A percentile compares a stretch with the other conserved stretches of the same genome.
These are phyloP conservation scores for Agonopterix alstromeriana DNA, from an alignment of 2,888 invertebrate species.

Conservation along the genomic window DNA sequence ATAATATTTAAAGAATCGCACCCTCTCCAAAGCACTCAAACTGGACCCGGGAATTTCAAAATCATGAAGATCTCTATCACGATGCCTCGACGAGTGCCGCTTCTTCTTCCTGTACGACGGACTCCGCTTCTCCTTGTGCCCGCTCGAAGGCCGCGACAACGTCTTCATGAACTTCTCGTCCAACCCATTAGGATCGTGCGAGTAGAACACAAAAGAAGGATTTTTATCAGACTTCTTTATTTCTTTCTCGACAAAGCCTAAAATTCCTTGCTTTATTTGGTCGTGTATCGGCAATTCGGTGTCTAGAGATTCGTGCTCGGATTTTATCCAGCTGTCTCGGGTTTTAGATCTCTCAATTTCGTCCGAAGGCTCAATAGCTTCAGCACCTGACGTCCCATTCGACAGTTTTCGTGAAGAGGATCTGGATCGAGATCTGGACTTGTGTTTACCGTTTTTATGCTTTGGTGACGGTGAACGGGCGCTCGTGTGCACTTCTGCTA, in stretches of 20 bases:
- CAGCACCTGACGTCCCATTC: slow-evolving; percentile 38
- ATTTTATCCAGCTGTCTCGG: slow-evolving; percentile 65
- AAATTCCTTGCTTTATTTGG: slow-evolving; percentile 69
- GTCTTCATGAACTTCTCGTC: slow-evolving; percentile 66
- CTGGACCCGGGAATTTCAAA: slow-evolving; percentile 72
- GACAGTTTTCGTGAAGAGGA: slow-evolving; percentile 58
- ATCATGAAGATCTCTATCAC: slow-evolving; percentile 64
- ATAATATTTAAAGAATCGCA: slow-evolving; percentile 15
- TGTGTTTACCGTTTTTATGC: slow-evolving; percentile 27
- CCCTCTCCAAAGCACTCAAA: slow-evolving; percentile 69
- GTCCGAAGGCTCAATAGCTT: slow-evolving; percentile 22
- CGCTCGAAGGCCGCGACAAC: slow-evolving; percentile 63
- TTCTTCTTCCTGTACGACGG: slow-evolving; percentile 70
- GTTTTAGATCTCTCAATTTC: slow-evolving; percentile 41
- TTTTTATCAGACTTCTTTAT: slow-evolving; percentile 69
- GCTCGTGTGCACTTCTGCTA: slow-evolving; percentile 60
- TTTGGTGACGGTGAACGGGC: slow-evolving; percentile 64
- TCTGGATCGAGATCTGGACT: slow-evolving; percentile 44
- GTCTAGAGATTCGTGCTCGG: slow-evolving; percentile 74
- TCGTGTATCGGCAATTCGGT: slow-evolving; percentile 77
- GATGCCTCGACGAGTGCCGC: slow-evolving; percentile 60
- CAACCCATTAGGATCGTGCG: slow-evolving; percentile 65
- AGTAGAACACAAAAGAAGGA: slow-evolving; percentile 68
- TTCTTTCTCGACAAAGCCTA: slow-evolving; percentile 72
- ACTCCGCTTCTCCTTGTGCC: slow-evolving; percentile 67